These are phyloP conservation scores for Takifugu bimaculatus DNA, from an alignment of 2,113 vertebrate genomes.

Conservation along the genomic window DNA sequence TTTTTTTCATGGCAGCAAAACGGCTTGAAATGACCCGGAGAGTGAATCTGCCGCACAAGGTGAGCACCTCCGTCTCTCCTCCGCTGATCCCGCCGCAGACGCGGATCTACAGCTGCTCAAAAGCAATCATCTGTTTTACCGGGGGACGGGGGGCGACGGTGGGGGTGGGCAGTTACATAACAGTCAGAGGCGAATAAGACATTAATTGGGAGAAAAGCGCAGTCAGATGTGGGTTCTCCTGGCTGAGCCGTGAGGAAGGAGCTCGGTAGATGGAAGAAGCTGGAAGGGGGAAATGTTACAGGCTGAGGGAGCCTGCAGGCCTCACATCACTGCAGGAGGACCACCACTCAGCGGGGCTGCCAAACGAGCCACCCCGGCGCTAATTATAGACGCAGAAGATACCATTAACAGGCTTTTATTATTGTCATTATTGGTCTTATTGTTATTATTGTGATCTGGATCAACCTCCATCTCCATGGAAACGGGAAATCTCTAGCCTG, in stretches of 20 bases:
- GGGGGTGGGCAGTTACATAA: constrained; percentile 57
- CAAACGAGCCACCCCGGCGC: background rate
- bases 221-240: background rate
- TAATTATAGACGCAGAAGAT: background rate
- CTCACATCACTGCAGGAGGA: constrained; percentile 22
- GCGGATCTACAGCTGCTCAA: constrained; percentile 12
- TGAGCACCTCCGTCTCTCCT: constrained; percentile 14
- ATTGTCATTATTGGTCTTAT: background rate
- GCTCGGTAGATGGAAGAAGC: constrained; percentile 12
- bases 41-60: constrained; percentile 51
- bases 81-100: constrained; percentile 5
- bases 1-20: constrained; percentile 4
- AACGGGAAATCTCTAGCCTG: constrained; percentile 34
- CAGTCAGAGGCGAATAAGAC: constrained; percentile 16
- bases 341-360: background rate
- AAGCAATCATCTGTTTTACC: constrained; percentile 32
- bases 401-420: background rate
- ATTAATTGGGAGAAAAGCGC: constrained; percentile 30
- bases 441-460: constrained; percentile 25
- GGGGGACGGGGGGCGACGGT: background rate
- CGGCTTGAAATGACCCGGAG: constrained; percentile 29
- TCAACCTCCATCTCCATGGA: constrained; percentile 41
- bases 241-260: background rate
- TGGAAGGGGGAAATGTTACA: constrained; percentile 21
- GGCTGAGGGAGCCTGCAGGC: constrained; percentile 47